These are phyloP conservation scores for Heliothis subflexa DNA, from an alignment of 1,140 invertebrate species.

Conservation along the genomic window DNA sequence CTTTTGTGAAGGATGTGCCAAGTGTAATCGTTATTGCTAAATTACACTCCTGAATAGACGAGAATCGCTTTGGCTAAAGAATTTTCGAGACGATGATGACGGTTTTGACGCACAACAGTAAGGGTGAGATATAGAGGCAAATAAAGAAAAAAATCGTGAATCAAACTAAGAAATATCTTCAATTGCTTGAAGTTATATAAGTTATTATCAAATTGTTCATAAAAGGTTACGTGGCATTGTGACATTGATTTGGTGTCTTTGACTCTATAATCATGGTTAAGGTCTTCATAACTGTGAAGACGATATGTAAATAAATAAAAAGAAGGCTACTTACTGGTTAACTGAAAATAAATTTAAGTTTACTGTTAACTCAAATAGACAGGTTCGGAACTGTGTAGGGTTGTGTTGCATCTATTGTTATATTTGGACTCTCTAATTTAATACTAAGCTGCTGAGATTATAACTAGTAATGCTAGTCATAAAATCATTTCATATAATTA, in stretches of 20 bases:
- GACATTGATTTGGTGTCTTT: constrained; percentile 9
- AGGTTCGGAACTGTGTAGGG: background rate
- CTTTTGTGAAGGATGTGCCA: constrained; percentile 31
- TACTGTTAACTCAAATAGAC: constrained; percentile 13
- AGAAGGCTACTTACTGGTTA: constrained; percentile 2
- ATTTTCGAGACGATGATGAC: constrained; percentile 14
- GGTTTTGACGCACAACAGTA: background rate
- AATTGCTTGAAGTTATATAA: background rate
- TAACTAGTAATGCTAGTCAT: too few relatives aligned
- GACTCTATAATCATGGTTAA: constrained; percentile 36
- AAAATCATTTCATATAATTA: too few relatives aligned
- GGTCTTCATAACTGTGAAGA: constrained; percentile 26
- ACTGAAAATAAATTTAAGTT: background rate
- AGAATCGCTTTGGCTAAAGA: background rate
- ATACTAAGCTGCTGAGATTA: too few relatives aligned
- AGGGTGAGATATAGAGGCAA: too few relatives aligned
- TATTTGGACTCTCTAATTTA: too few relatives aligned
- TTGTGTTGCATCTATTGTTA: background rate
- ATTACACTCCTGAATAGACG: constrained; percentile 19
- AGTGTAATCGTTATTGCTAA: constrained; percentile 42
- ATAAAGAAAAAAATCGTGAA: background rate
- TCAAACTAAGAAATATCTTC: background rate
- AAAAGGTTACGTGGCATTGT: background rate
- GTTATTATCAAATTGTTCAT: constrained; percentile 21
- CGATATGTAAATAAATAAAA: constrained; percentile 27